Conservation (phyloP, 2,888 invertebrate genomes). For the Campoletis raptor region DNA sequence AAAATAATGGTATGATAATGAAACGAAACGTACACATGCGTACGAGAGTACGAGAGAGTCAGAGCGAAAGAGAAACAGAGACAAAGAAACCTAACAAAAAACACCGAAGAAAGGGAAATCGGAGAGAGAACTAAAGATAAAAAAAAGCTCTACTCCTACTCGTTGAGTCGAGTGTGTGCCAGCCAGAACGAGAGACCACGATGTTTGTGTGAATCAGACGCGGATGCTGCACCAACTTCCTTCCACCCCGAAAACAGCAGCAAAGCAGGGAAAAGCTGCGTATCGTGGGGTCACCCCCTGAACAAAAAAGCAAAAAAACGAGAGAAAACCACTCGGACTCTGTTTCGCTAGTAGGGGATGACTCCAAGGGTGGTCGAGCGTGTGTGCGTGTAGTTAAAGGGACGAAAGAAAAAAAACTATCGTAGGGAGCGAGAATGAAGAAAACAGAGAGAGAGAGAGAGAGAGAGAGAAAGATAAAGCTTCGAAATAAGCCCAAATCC, state of each 20-base stretch:
- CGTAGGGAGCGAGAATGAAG: slow-evolving; percentile 42
- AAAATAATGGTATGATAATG: slow-evolving; percentile 83
- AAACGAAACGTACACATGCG: slow-evolving; percentile 76
- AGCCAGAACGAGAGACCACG: slow-evolving; percentile 53
- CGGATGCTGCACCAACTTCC: slow-evolving; percentile 75
- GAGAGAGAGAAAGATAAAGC: slow-evolving; percentile 68
- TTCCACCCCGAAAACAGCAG: slow-evolving; percentile 78
- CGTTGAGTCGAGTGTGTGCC: slow-evolving; percentile 65
- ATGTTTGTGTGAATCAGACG: slow-evolving; percentile 73
- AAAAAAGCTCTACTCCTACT: slow-evolving; percentile 65
- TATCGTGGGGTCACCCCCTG: slow-evolving; percentile 48
- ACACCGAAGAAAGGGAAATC: slow-evolving; percentile 35
- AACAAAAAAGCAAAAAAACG: slow-evolving; percentile 51
- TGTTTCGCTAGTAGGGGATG: slow-evolving; percentile 74
- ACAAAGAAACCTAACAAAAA: slow-evolving; percentile 12
- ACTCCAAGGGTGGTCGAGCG: slow-evolving; percentile 82
- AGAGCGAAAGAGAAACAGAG: slow-evolving; percentile 19
- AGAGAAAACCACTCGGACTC: slow-evolving; percentile 55
- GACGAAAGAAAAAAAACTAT: slow-evolving; percentile 62
- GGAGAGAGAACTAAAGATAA: slow-evolving; percentile 36
- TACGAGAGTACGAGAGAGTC: slow-evolving; percentile 49
- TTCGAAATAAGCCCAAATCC: slow-evolving; percentile 81
- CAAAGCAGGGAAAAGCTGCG: slow-evolving; percentile 68
- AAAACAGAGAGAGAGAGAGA: slow-evolving; percentile 2
- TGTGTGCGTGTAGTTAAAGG: slow-evolving; percentile 73